Percentiles rank a stretch among this genome's conserved stretches.
Evolutionary conservation across 2,797 vertebrate species (phyloP).

Genomic region (Microhierax caerulescens): DNA sequence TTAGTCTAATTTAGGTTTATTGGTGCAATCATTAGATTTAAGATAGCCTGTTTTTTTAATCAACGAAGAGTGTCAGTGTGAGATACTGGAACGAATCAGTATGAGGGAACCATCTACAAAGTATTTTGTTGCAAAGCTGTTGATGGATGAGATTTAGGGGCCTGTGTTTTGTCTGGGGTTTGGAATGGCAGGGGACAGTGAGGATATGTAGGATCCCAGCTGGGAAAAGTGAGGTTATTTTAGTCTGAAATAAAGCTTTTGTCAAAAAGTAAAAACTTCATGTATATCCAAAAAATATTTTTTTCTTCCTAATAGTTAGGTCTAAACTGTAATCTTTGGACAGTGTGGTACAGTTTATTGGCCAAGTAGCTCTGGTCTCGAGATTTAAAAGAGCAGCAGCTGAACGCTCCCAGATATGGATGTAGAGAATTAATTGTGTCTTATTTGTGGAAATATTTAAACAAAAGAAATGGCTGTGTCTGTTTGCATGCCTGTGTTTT

Average conservation of each 20-base stretch:
- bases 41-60: not conserved
- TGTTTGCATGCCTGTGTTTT: not conserved
- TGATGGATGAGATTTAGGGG: not conserved
- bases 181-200: not conserved
- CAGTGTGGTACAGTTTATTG: not conserved
- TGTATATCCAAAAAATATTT: not conserved
- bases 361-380: not conserved
- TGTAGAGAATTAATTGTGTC: not conserved
- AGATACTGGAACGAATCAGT: not conserved
- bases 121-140: not conserved
- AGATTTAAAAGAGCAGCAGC: not conserved
- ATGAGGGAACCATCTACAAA: not conserved
- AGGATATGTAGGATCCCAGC: not conserved
- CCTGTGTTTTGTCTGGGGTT: not conserved
- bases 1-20: constrained; percentile 23
- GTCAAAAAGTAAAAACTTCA: not conserved
- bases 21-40: constrained; percentile 5
- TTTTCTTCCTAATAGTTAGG: not conserved
- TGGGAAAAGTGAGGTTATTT: not conserved
- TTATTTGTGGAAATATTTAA: not conserved
- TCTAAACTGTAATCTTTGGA: not conserved
- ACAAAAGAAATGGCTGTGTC: not conserved
- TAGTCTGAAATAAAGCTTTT: not conserved
- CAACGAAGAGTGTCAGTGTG: not conserved
- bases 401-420: not conserved